Evolutionary conservation across 1,140 invertebrate genomes (phyloP), one percentile per base, ranked within the genome.

Genomic region (Euura saliciscinereae): DNA sequence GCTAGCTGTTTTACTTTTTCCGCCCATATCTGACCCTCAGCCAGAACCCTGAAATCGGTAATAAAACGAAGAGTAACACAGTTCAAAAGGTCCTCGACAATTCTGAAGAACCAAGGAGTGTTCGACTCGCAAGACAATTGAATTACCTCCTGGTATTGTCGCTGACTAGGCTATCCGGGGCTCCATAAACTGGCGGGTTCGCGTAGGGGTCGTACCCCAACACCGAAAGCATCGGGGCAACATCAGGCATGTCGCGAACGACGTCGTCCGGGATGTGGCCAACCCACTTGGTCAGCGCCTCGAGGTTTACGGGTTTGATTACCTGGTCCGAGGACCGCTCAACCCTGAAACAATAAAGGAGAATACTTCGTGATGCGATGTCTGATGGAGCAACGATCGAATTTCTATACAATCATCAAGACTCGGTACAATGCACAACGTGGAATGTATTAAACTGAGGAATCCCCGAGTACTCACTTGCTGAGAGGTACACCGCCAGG

Each of bases 321-420:
- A 99, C 98, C 90, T 99, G 98, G 89, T 99, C 98, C 74, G 97
- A 98, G 11, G 98, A 99, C 71, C 97, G 91, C 88, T 99, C 98
- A 78, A 98, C 95, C 88, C 97, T 99, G 89, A 67, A 89, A 89
- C 79, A 80, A 78, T 84, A 80, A 75, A 70, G 76, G 79, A 71
- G 69, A 44, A 46, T 75, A 70, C 65, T 64, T 67, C 4, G 11
- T 64, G 42, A 70, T 46, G 42, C 70, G 69, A 73, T 46, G 10
- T 28, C 59, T 28, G 46, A 70, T 45, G 2, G 43, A 42, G 43
- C 45, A 71, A 69, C 13, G 44, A 51, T 10, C 10, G 10, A 28
- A 28, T 28, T 28, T 28, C 28, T 28, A 28, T 28, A 28, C 28
- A 28, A 28, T 28, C 28, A 28, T 28, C 1, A 1, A 28, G 28